Evolutionary conservation across 2,888 invertebrate species (phyloP), one percentile per base, ranked within the genome.

Genomic region (Archaeoteleia sp.): DNA sequence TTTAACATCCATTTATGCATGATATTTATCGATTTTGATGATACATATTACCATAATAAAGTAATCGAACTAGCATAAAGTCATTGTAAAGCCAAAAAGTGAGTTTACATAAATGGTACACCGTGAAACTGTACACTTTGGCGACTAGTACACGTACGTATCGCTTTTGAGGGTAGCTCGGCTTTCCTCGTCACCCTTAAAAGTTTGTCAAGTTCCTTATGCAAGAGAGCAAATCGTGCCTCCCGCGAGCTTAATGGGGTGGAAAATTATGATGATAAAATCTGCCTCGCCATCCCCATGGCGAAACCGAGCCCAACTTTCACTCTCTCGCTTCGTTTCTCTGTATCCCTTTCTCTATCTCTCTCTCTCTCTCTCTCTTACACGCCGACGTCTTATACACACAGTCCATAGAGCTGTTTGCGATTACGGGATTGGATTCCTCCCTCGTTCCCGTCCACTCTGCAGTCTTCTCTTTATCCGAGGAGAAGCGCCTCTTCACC

Each of bases 231-330:
- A 69, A 74, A 71, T 76, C 75, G 69, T 40, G 68, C 65, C 54
- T 20, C 73, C 74, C 73, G 67, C 48, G 60, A 67, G 75, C 69
- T 81, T 83, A 84, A 84, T 84, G 84, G 82, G 54, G 71, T 74
- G 81, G 84, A 82, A 85, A 84, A 85, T 85, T 83, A 84, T 85
- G 81, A 84, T 78, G 82, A 82, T 83, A 82, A 83, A 84, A 84
- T 82, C 82, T 81, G 77, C 76, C n/a, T n/a, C n/a, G n/a, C n/a
- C n/a, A n/a, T n/a, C n/a, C n/a, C n/a, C n/a, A n/a, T n/a, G 23
- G 17, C 39, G 42, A 30, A 42, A 40, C 34, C 54, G 54, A 54
- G 43, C 17, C 45, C 34, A 54, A 53, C 13, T 39, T 14, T 15
- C 20, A 4, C 9, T 30, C 32, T 30, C 32, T 30, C 32, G 2